These are phyloP conservation scores for Megaustenia siamemsis DNA, from an alignment of 2,888 invertebrate genomes.

Conservation along the genomic window DNA sequence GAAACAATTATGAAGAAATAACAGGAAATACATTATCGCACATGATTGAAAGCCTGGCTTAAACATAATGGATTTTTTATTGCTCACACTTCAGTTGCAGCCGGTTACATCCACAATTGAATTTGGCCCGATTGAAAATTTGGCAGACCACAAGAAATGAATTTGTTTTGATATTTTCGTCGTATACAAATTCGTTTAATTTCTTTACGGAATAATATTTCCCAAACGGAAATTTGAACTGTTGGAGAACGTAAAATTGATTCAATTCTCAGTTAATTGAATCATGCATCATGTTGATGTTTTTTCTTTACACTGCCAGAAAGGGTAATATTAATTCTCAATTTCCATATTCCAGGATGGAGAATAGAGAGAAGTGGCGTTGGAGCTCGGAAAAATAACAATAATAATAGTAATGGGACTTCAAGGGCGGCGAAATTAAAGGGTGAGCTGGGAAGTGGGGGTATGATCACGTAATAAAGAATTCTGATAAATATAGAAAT, in stretches of 20 bases:
- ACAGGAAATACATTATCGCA: slow-evolving; percentile 46
- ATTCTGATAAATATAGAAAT: neutral
- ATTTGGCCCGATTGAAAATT: slow-evolving; percentile 55
- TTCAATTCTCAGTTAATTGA: slow-evolving; percentile 49
- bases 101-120: slow-evolving; percentile 45
- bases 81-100: slow-evolving; percentile 43
- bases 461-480: neutral
- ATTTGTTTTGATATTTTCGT: slow-evolving; percentile 48
- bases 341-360: slow-evolving; percentile 9
- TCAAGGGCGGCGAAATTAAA: neutral
- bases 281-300: slow-evolving; percentile 45
- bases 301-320: slow-evolving; percentile 3
- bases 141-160: slow-evolving; percentile 37
- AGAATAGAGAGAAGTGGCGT: neutral
- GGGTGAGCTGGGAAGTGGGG: neutral
- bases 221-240: slow-evolving; percentile 55
- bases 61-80: slow-evolving; percentile 53
- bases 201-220: slow-evolving; percentile 49
- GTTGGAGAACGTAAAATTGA: slow-evolving; percentile 49
- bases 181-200: slow-evolving; percentile 52
- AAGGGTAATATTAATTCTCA: slow-evolving; percentile 6
- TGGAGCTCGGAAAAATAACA: neutral
- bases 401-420: neutral
- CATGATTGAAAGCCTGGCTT: slow-evolving; percentile 51
- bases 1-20: slow-evolving; percentile 55